Percentiles rank a stretch among this genome's conserved stretches.
Evolutionary conservation across 2,113 vertebrate genomes (phyloP).

Genomic region (Eptesicus fuscus): DNA sequence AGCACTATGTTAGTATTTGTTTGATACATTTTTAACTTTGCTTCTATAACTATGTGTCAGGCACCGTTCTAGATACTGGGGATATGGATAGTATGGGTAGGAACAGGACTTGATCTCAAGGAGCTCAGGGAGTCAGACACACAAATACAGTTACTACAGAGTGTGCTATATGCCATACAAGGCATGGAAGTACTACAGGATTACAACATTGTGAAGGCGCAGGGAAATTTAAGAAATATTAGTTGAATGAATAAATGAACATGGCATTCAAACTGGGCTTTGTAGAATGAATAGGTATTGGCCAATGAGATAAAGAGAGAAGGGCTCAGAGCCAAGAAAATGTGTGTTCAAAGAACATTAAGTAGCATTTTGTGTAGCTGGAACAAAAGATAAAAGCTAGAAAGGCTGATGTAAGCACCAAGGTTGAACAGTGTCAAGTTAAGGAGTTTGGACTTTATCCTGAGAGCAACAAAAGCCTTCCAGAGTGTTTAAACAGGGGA

Average conservation of each 20-base stretch:
- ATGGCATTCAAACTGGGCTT: background rate
- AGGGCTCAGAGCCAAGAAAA: background rate
- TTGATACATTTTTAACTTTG: background rate
- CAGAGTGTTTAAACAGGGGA: constrained; percentile 18
- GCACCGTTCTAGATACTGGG: background rate
- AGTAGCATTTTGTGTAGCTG: background rate
- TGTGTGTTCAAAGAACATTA: background rate
- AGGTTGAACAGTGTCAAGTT: background rate
- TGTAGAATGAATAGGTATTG: background rate
- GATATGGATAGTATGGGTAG: background rate
- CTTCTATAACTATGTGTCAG: background rate
- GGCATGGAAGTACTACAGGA: background rate
- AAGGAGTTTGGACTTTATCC: background rate
- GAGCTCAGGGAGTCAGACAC: background rate
- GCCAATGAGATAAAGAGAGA: background rate
- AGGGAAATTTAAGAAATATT: background rate
- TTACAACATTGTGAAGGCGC: background rate
- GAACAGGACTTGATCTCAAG: background rate
- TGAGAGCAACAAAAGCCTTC: constrained; percentile 21
- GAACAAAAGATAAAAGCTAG: background rate
- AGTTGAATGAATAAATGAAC: background rate
- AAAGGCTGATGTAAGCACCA: background rate
- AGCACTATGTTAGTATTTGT: background rate
- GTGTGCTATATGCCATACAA: background rate
- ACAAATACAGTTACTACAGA: background rate